These are phyloP conservation scores for Diploscapter pachys DNA, from an alignment of 1,140 invertebrate species.

Conservation along the genomic window DNA sequence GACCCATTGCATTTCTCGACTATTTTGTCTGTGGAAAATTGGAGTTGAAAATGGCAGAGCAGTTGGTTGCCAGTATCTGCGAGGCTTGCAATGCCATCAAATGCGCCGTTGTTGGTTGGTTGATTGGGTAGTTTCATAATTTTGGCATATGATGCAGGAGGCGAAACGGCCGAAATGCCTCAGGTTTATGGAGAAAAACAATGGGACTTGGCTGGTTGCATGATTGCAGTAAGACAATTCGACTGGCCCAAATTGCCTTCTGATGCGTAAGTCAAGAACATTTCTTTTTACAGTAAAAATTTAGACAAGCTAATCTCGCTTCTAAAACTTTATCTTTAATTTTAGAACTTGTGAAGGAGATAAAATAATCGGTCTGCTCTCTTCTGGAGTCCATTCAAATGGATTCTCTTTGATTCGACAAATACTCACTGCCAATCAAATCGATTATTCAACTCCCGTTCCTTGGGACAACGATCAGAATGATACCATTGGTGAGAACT, in stretches of 20 bases:
- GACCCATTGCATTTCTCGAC: slow-evolving; percentile 90
- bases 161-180: slow-evolving; percentile 94
- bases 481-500: slow-evolving; percentile 62
- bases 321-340: too few species aligned
- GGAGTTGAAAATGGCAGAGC: slow-evolving; percentile 71
- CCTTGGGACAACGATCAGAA: slow-evolving; percentile 69
- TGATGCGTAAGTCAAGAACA: too few species aligned
- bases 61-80: slow-evolving; percentile 78
- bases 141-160: slow-evolving; percentile 65
- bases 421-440: slow-evolving; percentile 70
- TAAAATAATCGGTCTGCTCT: slow-evolving; percentile 78
- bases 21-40: slow-evolving; percentile 88
- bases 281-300: too few species aligned
- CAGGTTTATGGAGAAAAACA: slow-evolving; percentile 80
- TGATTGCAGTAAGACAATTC: slow-evolving; percentile 69
- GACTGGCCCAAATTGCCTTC: slow-evolving; percentile 37
- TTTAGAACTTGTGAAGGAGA: background rate
- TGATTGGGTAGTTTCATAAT: too few species aligned
- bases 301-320: too few species aligned
- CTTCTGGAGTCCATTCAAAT: slow-evolving; percentile 88
- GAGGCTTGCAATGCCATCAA: slow-evolving; percentile 74
- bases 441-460: slow-evolving; percentile 69
- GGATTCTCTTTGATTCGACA: slow-evolving; percentile 89
- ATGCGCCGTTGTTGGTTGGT: too few species aligned
- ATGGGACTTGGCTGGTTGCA: slow-evolving; percentile 92